Evolutionary conservation across 2,797 vertebrate genomes (phyloP), one percentile per base, ranked within the genome.

Genomic region (Cyprinodon diabolis): DNA sequence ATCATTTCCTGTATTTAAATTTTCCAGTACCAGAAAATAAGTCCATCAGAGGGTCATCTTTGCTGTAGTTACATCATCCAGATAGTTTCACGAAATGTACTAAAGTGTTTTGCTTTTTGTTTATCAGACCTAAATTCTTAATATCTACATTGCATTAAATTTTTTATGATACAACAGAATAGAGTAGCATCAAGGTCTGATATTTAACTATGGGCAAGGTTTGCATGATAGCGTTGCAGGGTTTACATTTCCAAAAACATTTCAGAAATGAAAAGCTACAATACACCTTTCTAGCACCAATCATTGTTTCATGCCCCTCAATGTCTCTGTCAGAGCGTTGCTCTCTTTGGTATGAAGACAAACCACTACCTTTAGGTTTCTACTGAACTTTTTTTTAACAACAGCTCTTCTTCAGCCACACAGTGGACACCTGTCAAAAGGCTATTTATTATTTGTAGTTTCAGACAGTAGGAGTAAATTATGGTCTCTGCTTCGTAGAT

Each of bases 381-480:
- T 51, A 47, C 52, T 52, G 47, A 48, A 8, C 6, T 8, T 0
- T 45, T 66, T 48, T 51, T 30, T 45, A 37, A 45, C 52, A 68
- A 58, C n/a, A 68, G 54, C 56, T 72, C 52, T 60, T 77, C 76
- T 76, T 62, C 54, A 45, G 6, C 71, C 68, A 71, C 71, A 80
- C 63, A 75, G 66, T 52, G 21, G 4, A 58, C 56, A 65, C 66
- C 60, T 82, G 81, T 71, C 69, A 79, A 77, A 57, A 58, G 45
- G 52, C 69, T 43, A 19, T 30, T 23, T 78, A 57, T 78, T 77
- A 66, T 74, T 78, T 51, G 49, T 63, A 40, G 25, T 74, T 69
- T 71, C 43, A 63, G 66, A 69, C 72, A 69, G 68, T 67, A 30
- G 56, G 75, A 77, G 69, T 75, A 62, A 73, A 60, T 81, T 79